Base-by-base conservation (phyloP, 2,113 vertebrate species). In the Boleophthalmus pectinirostris region DNA sequence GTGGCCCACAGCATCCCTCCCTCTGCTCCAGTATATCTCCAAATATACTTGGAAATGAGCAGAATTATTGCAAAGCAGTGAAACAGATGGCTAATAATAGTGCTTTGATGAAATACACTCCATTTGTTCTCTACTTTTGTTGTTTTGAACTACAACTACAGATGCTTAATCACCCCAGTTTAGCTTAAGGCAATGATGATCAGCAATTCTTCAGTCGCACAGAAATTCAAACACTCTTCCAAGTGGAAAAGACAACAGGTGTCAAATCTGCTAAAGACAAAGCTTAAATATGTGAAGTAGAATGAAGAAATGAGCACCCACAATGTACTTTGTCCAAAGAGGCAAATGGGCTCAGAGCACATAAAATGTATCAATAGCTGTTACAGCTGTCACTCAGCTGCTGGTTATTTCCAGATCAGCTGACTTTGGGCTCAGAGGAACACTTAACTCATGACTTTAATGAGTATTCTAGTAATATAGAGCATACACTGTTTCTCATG, bases 311-410 rank as follows among this genome's bases (percentile, higher is more conserved):
- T 35, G 1, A 18, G 47, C 24, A 60, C 6, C 25, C 13, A 66
- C 20, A 16, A 29, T 35, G 47, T 66, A 68, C 43, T 46, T 81
- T 61, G 43, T 63, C 61, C 60, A 69, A 51, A 56, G 25, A 49
- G 25, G 63, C 58, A 72, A 77, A 75, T 65, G 68, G 72, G 46
- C 53, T 56, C n/a, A 61, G 74, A 75, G 76, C 54, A 74, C 45
- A 18, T 67, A 74, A 73, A 75, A 60, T 77, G 68, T 64, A 46
- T 61, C 53, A 72, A 46, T 60, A 67, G 68, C 57, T 77, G 20
- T 81, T 73, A 85, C 81, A 84, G 81, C 69, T 80, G 78, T 86
- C 77, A 79, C 66, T 63, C 74, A 76, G 68, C 60, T 33, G 70
- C 58, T 87, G 80, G 73, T 75, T 80, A 82, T 81, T 60, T 60